A percentile compares a stretch with the other conserved stretches of the same genome.
phyloP scores from a whole-genome alignment of 2,888 invertebrate genomes.

The Nomada hirtipes region DNA sequence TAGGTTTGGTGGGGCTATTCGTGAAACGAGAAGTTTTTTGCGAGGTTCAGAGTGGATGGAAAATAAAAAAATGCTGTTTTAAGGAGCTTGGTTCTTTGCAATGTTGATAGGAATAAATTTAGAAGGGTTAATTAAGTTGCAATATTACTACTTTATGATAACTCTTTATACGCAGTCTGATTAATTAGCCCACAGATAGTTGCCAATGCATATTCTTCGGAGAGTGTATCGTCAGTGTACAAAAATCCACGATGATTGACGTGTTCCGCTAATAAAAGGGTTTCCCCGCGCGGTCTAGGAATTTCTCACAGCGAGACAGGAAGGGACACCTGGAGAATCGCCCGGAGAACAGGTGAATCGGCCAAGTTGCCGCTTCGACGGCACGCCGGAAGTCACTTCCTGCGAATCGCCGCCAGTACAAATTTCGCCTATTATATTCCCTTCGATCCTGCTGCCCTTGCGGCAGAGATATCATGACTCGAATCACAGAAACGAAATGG shows the following conservation, averaged over 20 bases:
- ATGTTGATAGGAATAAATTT: too few species aligned
- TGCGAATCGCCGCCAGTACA: conserved; percentile 64
- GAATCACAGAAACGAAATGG: background rate
- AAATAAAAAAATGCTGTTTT: too few species aligned
- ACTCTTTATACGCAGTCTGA: background rate
- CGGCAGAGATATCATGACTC: background rate
- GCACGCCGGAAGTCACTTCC: conserved; percentile 68
- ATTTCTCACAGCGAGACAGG: conserved; percentile 67
- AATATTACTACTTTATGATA: too few species aligned
- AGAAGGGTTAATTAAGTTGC: too few species aligned
- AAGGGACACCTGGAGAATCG: conserved; percentile 70
- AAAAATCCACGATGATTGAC: conserved; percentile 27
- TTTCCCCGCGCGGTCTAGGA: conserved; percentile 31
- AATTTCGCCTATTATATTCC: conserved; percentile 68
- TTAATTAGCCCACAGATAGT: background rate
- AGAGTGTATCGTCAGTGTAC: background rate
- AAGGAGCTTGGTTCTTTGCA: too few species aligned
- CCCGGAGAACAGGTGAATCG: conserved; percentile 61
- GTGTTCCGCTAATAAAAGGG: conserved; percentile 31
- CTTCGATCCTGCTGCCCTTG: conserved; percentile 33
- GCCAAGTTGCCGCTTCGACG: conserved; percentile 61
- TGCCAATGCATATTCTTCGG: background rate
- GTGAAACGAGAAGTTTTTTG: too few species aligned
- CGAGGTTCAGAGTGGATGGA: too few species aligned
- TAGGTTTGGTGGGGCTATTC: too few species aligned